A percentile compares a stretch with the other conserved stretches of the same genome.
Conservation (phyloP, 2,797 vertebrate species). For the Sebastes umbrosus region DNA sequence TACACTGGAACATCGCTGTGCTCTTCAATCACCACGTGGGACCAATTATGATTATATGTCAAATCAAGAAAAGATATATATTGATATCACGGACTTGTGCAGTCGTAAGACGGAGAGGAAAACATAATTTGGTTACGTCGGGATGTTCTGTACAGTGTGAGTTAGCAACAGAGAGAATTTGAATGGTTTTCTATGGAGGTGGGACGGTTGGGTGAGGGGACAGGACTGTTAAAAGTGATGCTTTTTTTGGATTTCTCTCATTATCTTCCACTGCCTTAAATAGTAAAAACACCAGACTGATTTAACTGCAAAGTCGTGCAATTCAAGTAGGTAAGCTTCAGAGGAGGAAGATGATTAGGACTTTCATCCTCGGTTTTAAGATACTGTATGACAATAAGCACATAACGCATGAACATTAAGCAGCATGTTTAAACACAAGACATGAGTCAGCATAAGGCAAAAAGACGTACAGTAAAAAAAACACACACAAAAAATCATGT, state of each 20-base stretch:
- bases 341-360: constrained; percentile 36
- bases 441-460: constrained; percentile 68
- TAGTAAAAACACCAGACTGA: constrained; percentile 38
- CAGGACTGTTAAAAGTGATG: constrained; percentile 14
- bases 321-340: constrained; percentile 69
- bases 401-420: constrained; percentile 51
- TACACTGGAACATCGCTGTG: constrained; percentile 59
- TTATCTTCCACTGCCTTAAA: constrained; percentile 21
- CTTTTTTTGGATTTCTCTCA: constrained; percentile 29
- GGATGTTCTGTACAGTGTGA: constrained; percentile 57
- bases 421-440: constrained; percentile 67
- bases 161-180: constrained; percentile 24
- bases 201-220: constrained; percentile 1
- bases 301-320: constrained; percentile 57
- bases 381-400: constrained; percentile 53
- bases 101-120: constrained; percentile 18
- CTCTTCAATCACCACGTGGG: constrained; percentile 65
- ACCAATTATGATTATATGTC: constrained; percentile 58
- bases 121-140: constrained; percentile 30
- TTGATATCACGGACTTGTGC: constrained; percentile 57
- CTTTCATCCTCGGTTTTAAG: constrained; percentile 47
- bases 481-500: constrained; percentile 13
- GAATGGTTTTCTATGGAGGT: neutral
- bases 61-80: constrained; percentile 61
- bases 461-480: constrained; percentile 55